These are phyloP conservation scores for Parnassius glacialis DNA, from an alignment of 2,888 invertebrate species.

Conservation along the genomic window DNA sequence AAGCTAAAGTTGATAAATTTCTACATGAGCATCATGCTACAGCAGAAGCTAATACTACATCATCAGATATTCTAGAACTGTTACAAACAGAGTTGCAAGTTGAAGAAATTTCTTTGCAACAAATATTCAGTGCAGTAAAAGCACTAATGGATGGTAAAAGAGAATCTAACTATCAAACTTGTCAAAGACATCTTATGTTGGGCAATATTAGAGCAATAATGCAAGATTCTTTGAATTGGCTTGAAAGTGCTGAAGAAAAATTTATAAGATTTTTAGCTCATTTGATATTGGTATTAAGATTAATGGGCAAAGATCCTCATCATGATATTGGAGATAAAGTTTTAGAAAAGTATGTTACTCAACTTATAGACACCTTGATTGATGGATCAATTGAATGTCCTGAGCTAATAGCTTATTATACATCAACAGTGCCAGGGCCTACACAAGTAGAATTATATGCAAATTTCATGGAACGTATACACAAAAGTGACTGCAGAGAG, in stretches of 20 bases:
- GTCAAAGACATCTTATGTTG: conserved; percentile 92
- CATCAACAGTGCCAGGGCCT: conserved; percentile 85
- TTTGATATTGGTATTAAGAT: conserved; percentile 89
- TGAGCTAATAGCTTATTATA: conserved; percentile 91
- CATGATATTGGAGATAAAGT: conserved; percentile 88
- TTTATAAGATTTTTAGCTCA: conserved; percentile 92
- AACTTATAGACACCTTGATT: conserved; percentile 82
- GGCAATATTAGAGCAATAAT: conserved; percentile 89
- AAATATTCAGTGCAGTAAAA: conserved; percentile 70
- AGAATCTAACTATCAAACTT: conserved; percentile 85
- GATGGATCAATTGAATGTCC: conserved; percentile 84
- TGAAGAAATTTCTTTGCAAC: conserved; percentile 64
- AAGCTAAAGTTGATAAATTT: conserved; percentile 89
- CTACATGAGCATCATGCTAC: conserved; percentile 72
- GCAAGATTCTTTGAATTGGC: conserved; percentile 85
- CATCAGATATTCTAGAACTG: conserved; percentile 64
- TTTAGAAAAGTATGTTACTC: conserved; percentile 86
- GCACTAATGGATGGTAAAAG: conserved; percentile 79
- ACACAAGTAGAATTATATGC: conserved; percentile 83
- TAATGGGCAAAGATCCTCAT: conserved; percentile 86
- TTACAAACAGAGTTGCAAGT: conserved; percentile 60
- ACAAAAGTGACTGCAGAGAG: conserved; percentile 83
- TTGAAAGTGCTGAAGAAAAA: conserved; percentile 76
- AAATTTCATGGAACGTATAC: conserved; percentile 84
- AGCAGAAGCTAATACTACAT: conserved; percentile 66